Evolutionary conservation across 2,888 invertebrate genomes (phyloP).

Genomic region (Opisthograptis luteolata): DNA sequence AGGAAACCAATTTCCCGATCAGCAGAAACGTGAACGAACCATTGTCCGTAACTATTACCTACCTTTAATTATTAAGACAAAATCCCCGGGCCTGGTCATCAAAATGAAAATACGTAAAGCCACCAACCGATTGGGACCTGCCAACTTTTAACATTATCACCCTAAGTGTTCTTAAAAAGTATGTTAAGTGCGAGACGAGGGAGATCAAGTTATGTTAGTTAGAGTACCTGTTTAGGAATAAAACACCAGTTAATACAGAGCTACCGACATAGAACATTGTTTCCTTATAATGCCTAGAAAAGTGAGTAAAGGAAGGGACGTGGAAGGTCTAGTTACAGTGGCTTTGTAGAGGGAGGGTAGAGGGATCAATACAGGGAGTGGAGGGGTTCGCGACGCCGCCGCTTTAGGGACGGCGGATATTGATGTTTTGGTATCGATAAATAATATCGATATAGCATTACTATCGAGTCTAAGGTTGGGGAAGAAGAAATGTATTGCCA

Average conservation of each 20-base stretch:
- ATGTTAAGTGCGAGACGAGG: conserved; percentile 5
- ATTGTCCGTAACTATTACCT: conserved; percentile 31
- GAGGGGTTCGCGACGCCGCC: conserved; percentile 17
- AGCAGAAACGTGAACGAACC: conserved; percentile 16
- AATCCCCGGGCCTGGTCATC: conserved; percentile 26
- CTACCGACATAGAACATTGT: conserved; percentile 8
- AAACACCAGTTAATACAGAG: conserved; percentile 14
- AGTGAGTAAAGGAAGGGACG: conserved; percentile 19
- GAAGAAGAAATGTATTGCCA: no score
- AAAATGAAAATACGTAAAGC: conserved; percentile 21
- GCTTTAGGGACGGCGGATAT: conserved; percentile 13
- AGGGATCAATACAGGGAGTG: conserved; percentile 30
- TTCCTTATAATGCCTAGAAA: conserved; percentile 9
- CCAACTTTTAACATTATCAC: conserved; percentile 13
- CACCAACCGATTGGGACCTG: conserved; percentile 20
- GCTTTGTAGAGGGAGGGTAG: conserved; percentile 16
- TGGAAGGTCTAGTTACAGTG: conserved; percentile 22
- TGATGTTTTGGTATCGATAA: not conserved
- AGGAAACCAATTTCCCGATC: conserved; percentile 12
- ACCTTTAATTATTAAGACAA: conserved; percentile 41
- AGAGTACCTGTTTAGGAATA: conserved; percentile 10
- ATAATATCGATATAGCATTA: not conserved
- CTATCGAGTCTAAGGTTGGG: not conserved
- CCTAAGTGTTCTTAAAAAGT: conserved; percentile 3
- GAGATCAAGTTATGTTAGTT: conserved; percentile 13